Base-by-base conservation (phyloP, 2,113 vertebrate genomes). In the Salvelinus namaycush region DNA sequence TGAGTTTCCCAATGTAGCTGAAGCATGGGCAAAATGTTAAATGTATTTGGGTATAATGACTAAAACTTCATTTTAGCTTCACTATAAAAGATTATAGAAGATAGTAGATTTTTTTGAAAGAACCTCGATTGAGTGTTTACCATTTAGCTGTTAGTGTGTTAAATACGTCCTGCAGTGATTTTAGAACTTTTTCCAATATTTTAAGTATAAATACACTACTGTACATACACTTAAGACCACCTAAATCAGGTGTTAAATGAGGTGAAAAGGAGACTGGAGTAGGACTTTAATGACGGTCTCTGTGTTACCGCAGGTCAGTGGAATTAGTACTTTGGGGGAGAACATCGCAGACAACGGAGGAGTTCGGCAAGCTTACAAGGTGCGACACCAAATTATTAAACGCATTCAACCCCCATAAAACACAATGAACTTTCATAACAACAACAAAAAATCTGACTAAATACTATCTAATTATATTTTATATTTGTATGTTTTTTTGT, bases 301-400 rank as follows among this genome's bases (percentile, higher is more conserved):
- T 26, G 24, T 68, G 7, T 57, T 68, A 65, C 70, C 68, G 12
- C 88, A 99, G 98, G 93, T 99, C 83, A 99, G 97, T 72, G 97
- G 98, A 74, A 94, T 98, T 89, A 97, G 94, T 92, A 99, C 98
- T 0, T 87, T 99, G 3, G 97, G 97, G 85, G 97, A 99, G 87
- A 99, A 99, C 73, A 99, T 99, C 22, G 98, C 97, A 0, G 98
- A 99, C 88, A 99, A 99, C 0, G 98, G 97, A 83, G 98, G 98
- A 5, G 95, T 99, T 77, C 94, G 96, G 60, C 98, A 99, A 89
- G 97, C 98, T 0, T 98, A 96, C 24, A 97, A 99, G 96, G 97
- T 97, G 65, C 29, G 16, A n/a, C 1, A 4, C 14, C 26, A 68
- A 49, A 71, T 22, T 9, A 48, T 24, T 74, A 76, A 76, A 26